Base-by-base conservation (phyloP, 2,888 invertebrate species). In the Pachymerium ferrugineum region DNA sequence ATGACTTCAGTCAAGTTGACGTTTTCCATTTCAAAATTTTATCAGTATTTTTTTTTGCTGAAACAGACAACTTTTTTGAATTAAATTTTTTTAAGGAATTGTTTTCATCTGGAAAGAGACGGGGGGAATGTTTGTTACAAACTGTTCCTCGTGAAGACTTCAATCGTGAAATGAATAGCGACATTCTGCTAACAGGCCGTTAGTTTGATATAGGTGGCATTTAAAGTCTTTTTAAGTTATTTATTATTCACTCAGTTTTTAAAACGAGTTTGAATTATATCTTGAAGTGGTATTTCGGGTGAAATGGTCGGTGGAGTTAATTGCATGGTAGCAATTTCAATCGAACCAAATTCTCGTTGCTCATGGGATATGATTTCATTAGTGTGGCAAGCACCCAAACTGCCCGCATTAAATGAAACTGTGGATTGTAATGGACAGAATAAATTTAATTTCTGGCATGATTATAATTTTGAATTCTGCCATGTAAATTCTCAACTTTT, bases 311-410 rank as follows among this genome's bases (percentile, higher is more conserved):
- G 10, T 47, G 10, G 25, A 54, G 54, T 54, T 54, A 54, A 54
- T 54, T 54, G 54, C 54, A 22, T 4, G 54, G 54, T 54, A 25
- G 54, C 54, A 54, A 54, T 54, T 54, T 54, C 54, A 54, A 54
- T 54, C 54, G 54, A 54, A 54, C 54, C 10, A 14, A 22, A 54
- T 54, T 54, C 54, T 54, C 54, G 14, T 54, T 54, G 54, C 54
- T 54, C 54, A 54, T 22, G 54, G 54, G 54, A 54, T 54, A 54
- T 54, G 54, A 54, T 54, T 54, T 54, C 54, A 54, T 54, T 54
- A 54, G 54, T 54, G 25, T 10, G 25, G 38, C 12, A 38, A 22
- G 12, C 54, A 54, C 54, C 54, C 22, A 54, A 38, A 54, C 54
- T 54, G 54, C 54, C 47, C 25, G 54, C 54, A 54, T 54, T 54